Conservation (phyloP, 2,888 invertebrate species). For the Trachelus tabidus region DNA sequence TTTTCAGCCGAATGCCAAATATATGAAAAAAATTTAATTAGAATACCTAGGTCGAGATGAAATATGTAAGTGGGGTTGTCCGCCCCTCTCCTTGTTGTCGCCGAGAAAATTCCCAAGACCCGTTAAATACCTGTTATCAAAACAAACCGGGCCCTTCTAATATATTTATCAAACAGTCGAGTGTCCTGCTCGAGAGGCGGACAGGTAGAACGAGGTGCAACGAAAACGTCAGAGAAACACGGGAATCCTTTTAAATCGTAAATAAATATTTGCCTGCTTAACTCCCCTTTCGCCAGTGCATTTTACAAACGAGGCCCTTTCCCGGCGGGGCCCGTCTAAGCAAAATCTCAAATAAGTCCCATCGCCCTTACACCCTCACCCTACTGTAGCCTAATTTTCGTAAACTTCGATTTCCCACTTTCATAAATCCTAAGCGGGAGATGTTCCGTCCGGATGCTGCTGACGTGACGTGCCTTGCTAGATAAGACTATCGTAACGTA, state of each 20-base stretch:
- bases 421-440: not conserved
- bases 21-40: conserved; percentile 33
- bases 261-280: conserved; percentile 56
- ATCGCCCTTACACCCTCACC: no score
- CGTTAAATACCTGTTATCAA: conserved; percentile 54
- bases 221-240: conserved; percentile 37
- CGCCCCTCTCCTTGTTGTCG: not conserved
- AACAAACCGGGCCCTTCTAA: conserved; percentile 53
- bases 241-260: conserved; percentile 57
- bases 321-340: not conserved
- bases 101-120: conserved; percentile 31
- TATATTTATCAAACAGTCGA: conserved; percentile 57
- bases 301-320: not conserved
- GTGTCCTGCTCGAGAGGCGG: conserved; percentile 31
- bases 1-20: not conserved
- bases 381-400: not conserved
- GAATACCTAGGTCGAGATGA: conserved; percentile 27
- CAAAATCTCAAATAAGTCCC: not conserved
- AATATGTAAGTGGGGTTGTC: not conserved
- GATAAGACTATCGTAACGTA: conserved; percentile 45
- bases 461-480: conserved; percentile 22
- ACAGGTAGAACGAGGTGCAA: conserved; percentile 34
- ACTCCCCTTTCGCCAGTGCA: conserved; percentile 11
- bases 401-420: not conserved
- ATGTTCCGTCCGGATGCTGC: conserved; percentile 34